phyloP scores from a whole-genome alignment of 2,888 invertebrate species.

The Drosophila picticornis region DNA sequence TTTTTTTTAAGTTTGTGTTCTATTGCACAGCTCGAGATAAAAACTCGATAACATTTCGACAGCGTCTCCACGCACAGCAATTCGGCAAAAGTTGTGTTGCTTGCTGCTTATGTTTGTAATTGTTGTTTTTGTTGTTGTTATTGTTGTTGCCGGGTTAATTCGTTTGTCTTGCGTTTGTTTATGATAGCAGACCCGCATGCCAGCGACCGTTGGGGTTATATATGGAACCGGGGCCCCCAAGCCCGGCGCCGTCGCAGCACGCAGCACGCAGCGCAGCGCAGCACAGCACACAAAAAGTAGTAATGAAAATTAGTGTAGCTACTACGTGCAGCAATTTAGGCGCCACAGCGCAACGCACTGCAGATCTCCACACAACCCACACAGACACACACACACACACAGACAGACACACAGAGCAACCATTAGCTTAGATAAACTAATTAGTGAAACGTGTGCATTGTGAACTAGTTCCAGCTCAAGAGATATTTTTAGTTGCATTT shows the following conservation, averaged over 20 bases:
- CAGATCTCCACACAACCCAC: constrained; percentile 8
- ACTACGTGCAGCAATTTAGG: constrained; percentile 78
- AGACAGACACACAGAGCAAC: constrained; percentile 1
- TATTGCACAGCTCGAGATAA: constrained; percentile 21
- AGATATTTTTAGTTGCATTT: constrained; percentile 2
- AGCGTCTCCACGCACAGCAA: constrained; percentile 34
- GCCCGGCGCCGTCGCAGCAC: constrained; percentile 63
- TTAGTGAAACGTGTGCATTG: constrained; percentile 49
- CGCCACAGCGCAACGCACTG: constrained; percentile 52
- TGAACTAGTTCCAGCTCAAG: constrained; percentile 39
- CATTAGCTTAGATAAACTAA: constrained; percentile 68
- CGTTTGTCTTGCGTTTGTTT: constrained; percentile 64
- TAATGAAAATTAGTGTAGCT: constrained; percentile 59
- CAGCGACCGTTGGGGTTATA: constrained; percentile 4
- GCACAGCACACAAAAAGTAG: constrained; percentile 45
- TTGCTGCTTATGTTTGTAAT: constrained; percentile 16
- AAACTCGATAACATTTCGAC: constrained; percentile 61
- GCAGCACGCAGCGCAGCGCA: constrained; percentile 43
- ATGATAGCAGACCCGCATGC: constrained; percentile 61
- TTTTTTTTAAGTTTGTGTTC: constrained; percentile 18
- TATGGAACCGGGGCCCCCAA: constrained; percentile 7
- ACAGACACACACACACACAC: background rate
- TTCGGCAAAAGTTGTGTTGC: constrained; percentile 31
- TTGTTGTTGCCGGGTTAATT: constrained; percentile 24
- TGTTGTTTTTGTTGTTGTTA: constrained; percentile 25